phyloP scores from a whole-genome alignment of 1,140 invertebrate species.

The Drosophila pachea region DNA sequence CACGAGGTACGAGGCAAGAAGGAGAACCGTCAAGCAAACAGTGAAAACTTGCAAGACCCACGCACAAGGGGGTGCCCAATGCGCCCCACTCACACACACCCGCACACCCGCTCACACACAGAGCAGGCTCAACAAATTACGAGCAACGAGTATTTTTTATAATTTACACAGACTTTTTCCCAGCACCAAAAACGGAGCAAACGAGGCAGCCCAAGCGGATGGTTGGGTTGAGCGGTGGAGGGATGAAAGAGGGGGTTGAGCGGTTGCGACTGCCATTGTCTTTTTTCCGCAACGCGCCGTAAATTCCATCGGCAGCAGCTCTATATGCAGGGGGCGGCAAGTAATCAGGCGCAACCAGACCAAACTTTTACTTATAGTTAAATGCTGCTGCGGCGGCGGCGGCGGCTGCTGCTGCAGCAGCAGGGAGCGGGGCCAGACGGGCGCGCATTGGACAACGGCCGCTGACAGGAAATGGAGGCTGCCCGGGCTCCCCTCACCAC shows the following conservation, averaged over 20 bases:
- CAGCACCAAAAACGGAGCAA: constrained; percentile 33
- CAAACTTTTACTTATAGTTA: constrained; percentile 61
- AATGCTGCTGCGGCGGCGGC: constrained; percentile 50
- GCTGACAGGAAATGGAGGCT: constrained; percentile 53
- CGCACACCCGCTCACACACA: neutral
- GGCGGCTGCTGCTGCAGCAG: constrained; percentile 32
- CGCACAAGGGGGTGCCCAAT: no score
- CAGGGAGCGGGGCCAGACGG: neutral
- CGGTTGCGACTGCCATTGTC: constrained; percentile 37
- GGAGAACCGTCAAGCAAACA: constrained; percentile 41
- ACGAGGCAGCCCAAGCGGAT: neutral
- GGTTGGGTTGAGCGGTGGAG: neutral
- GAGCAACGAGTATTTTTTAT: constrained; percentile 58
- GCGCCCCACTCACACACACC: neutral
- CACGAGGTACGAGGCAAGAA: constrained; percentile 31
- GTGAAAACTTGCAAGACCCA: constrained; percentile 33
- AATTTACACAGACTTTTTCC: constrained; percentile 59
- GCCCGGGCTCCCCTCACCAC: no score
- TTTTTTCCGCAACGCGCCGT: constrained; percentile 40
- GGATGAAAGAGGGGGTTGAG: neutral
- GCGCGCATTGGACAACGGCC: constrained; percentile 20
- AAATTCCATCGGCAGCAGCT: constrained; percentile 39
- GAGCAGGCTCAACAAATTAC: constrained; percentile 41
- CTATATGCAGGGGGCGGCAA: constrained; percentile 31
- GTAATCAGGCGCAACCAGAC: constrained; percentile 57